These are phyloP conservation scores for Isaurus tuberculatus DNA, from an alignment of 92 coral and sea anemone genomes.

Conservation along the genomic window DNA sequence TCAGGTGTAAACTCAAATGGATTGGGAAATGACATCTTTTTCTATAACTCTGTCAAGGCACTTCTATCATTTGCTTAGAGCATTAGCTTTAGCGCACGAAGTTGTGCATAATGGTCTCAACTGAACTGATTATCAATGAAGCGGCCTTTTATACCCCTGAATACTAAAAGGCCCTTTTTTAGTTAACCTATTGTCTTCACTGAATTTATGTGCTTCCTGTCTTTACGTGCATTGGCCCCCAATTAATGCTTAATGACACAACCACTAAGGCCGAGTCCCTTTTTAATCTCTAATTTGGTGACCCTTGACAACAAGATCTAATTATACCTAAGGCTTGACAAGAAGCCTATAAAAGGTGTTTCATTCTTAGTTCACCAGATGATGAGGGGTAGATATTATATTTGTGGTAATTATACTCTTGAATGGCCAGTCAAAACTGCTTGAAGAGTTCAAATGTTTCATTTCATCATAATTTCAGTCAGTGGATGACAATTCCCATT, in stretches of 20 bases:
- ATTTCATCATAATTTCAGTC: constrained; percentile 34
- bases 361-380: constrained; percentile 72
- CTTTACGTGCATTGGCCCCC: constrained; percentile 93
- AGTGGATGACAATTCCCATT: constrained; percentile 66
- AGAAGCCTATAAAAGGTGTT: constrained; percentile 88
- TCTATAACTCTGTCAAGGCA: constrained; percentile 36
- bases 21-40: constrained; percentile 75
- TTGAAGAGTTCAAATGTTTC: constrained; percentile 50
- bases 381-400: constrained; percentile 83
- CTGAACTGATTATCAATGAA: constrained; percentile 61
- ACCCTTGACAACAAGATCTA: constrained; percentile 92
- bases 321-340: constrained; percentile 84
- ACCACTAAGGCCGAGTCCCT: constrained; percentile 89
- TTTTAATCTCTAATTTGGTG: constrained; percentile 93
- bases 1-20: constrained; percentile 78
- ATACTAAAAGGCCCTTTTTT: constrained; percentile 77
- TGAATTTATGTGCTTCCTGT: constrained; percentile 98
- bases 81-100: constrained; percentile 37
- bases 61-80: constrained; percentile 43
- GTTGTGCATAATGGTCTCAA: constrained; percentile 43
- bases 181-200: constrained; percentile 84
- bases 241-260: constrained; percentile 94
- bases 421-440: constrained; percentile 60
- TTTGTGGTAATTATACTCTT: constrained; percentile 75
- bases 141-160: constrained; percentile 84